Percentiles rank a stretch among this genome's conserved stretches.
These are phyloP conservation scores for Sphyrna mokarran DNA, from an alignment of 2,113 vertebrate genomes.

Conservation along the genomic window DNA sequence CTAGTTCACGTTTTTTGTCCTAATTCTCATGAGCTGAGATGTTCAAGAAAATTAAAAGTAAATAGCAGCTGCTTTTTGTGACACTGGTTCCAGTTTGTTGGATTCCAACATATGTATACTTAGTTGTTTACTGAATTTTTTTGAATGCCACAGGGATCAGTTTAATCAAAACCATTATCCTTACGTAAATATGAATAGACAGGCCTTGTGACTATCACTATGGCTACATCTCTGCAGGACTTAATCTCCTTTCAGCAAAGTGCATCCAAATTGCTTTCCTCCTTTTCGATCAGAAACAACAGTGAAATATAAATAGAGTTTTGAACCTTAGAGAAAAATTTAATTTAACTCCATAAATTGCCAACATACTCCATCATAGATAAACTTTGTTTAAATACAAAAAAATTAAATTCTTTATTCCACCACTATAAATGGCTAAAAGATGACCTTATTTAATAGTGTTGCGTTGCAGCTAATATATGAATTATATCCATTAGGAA, in stretches of 20 bases:
- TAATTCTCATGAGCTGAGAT: background rate
- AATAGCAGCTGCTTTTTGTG: background rate
- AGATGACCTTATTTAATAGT: background rate
- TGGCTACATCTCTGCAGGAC: background rate
- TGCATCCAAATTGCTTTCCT: background rate
- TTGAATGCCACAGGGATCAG: constrained; percentile 8
- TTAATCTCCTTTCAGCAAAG: background rate
- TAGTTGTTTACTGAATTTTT: constrained; percentile 5
- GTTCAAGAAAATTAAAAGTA: constrained; percentile 29
- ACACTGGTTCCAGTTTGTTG: background rate
- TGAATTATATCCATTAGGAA: background rate
- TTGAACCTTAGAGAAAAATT: background rate
- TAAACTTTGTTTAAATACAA: background rate
- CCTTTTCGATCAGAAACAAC: background rate
- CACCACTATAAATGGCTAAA: background rate
- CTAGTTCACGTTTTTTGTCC: background rate
- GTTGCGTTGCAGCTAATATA: background rate
- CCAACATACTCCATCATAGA: background rate
- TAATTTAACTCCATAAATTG: background rate
- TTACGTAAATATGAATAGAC: background rate
- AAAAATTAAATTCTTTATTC: background rate
- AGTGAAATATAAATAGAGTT: background rate
- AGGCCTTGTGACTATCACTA: background rate
- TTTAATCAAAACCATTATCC: constrained; percentile 22
- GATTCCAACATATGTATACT: background rate